A percentile compares a stretch with the other conserved stretches of the same genome.
These are phyloP conservation scores for Limnephilus marmoratus DNA, from an alignment of 2,888 invertebrate genomes.

Conservation along the genomic window DNA sequence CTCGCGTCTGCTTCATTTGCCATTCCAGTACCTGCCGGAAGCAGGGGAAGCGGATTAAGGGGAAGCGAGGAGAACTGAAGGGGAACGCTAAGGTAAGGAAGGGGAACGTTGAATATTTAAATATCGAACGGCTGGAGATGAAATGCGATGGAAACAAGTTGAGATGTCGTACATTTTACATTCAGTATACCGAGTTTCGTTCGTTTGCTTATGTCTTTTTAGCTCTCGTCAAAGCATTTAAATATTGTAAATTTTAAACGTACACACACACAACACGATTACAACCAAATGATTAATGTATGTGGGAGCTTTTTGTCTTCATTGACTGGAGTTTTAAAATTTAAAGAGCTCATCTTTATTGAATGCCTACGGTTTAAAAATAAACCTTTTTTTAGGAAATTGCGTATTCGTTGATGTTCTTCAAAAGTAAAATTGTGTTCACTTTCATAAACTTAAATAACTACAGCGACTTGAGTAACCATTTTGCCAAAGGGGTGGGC, in stretches of 20 bases:
- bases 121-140: constrained; percentile 12
- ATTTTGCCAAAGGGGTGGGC: too few species aligned
- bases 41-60: constrained; percentile 7
- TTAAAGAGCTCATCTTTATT: not conserved
- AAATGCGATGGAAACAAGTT: not conserved
- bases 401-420: not conserved
- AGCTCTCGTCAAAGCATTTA: not conserved
- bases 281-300: not conserved
- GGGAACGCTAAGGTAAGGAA: not conserved
- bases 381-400: not conserved
- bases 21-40: constrained; percentile 19
- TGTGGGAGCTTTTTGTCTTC: not conserved
- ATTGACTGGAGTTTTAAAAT: constrained; percentile 2
- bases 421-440: not conserved
- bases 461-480: too few species aligned
- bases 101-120: constrained; percentile 4
- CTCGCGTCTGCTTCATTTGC: constrained; percentile 24
- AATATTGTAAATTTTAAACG: not conserved
- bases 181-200: not conserved
- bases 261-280: not conserved
- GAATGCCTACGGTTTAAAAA: not conserved
- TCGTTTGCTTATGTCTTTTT: not conserved
- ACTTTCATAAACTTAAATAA: too few species aligned
- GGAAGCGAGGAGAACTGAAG: not conserved
- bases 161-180: not conserved